Base-by-base conservation (phyloP, 1,140 invertebrate genomes). In the Dermatophagoides farinae region DNA sequence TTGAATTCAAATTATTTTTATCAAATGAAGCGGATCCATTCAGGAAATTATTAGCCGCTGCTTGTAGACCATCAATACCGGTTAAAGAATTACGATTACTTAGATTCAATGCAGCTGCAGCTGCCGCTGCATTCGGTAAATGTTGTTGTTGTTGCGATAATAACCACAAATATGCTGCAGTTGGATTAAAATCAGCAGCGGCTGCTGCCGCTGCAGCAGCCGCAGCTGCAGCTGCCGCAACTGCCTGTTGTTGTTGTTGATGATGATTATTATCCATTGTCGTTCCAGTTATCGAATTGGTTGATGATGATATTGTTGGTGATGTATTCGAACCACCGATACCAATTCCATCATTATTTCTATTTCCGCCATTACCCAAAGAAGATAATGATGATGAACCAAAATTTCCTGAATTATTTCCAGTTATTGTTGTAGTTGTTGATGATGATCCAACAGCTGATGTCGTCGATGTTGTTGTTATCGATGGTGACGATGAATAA, bases 101-200 rank as follows among this genome's bases (percentile, higher is more conserved):
- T 38, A 60, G 44, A 40, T 60, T 60, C 18, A 60, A 25, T 31
- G 58, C 58, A n/a, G 58, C 58, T 16, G 58, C 43, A 8, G 44
- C 43, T 60, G 58, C 58, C 5, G 58, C 58, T 8, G 58, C 43
- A 47, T 60, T 60, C 10, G 58, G 58, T n/a, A 60, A 38, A 58
- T 58, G 57, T 46, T 64, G 62, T 37, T 64, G 62, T 52, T 64
- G 62, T 41, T 64, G 62, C 8, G 62, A 61, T 23, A 64, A 41
- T 22, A 62, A 52, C 62, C 59, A 61, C 47, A 64, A 44, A 61
- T 64, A 64, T 39, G 62, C 62, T 31, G 62, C 62, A 16, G 59
- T 64, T 6, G 62, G 59, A 43, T 64, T 64, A 20, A 61, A 62
- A 41, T 64, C 62, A 9, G 47, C 38, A n/a, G 22, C 51, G 4